phyloP scores from a whole-genome alignment of 2,888 invertebrate genomes.

The Omphaloscelis lunosa region DNA sequence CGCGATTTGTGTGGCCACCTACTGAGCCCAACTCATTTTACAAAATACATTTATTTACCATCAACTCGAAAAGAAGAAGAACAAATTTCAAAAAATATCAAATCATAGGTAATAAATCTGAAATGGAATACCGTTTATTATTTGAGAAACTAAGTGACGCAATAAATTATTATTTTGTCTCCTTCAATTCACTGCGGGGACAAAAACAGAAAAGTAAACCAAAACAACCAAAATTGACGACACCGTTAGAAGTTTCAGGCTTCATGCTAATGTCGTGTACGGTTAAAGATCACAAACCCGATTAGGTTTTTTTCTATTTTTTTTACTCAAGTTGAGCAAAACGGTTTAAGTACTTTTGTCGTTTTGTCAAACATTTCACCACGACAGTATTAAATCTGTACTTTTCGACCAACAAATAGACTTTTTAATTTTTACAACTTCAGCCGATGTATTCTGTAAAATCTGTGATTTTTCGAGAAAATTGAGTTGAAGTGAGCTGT shows the following conservation, averaged over 20 bases:
- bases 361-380: background rate
- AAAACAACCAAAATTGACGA: conserved; percentile 1
- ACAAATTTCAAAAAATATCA: background rate
- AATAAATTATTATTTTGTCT: background rate
- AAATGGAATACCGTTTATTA: background rate
- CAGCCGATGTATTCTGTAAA: background rate
- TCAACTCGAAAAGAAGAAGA: too few relatives aligned
- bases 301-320: conserved; percentile 1
- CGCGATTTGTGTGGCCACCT: too few relatives aligned
- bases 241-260: background rate
- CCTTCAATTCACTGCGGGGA: background rate
- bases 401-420: background rate
- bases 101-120: background rate
- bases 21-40: too few relatives aligned
- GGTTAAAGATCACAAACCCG: conserved; percentile 23
- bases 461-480: background rate
- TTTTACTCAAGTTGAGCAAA: background rate
- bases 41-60: too few relatives aligned
- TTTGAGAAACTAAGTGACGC: background rate
- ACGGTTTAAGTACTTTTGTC: background rate
- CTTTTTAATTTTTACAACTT: background rate
- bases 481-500: background rate
- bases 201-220: background rate
- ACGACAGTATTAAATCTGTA: background rate
- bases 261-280: background rate